Evolutionary conservation across 2,888 invertebrate species (phyloP), one percentile per base, ranked within the genome.

Genomic region (Chironomus tentans): DNA sequence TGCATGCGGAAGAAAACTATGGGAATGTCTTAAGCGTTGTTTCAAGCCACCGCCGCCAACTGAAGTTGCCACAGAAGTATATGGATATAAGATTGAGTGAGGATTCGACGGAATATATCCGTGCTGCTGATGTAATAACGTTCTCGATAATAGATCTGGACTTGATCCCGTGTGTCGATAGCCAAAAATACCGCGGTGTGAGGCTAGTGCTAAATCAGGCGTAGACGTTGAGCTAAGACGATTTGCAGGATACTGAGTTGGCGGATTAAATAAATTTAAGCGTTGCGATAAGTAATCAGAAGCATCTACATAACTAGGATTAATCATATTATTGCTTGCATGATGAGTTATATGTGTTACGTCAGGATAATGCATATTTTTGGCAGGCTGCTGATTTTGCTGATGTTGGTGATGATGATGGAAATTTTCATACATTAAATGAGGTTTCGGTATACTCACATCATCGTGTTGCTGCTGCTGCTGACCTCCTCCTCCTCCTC

Each of bases 171-270:
- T 90, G 28, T 78, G 78, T 28, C 83, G 82, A 79, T 82, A 83
- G 3, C 83, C 83, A 12, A 24, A 48, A 22, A 74, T 3, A 0
- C 84, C 80, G 0, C 87, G 87, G 79, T 90, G 90, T 76, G 90
- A 88, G 2, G 91, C 90, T 1, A 89, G 89, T 0, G 94, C 93
- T 76, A 95, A 82, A 82, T 94, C 94, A 0, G 94, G 94, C 0
- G 94, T 94, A 0, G 93, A 93, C 79, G 91, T 92, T 7, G 93
- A 93, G 71, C 91, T 91, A n/a, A 91, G 84, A 0, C 91, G 87
- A 80, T 89, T 90, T 89, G 88, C 0, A 93, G 92, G 84, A 48
- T 74, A 74, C 13, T 94, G 94, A 0, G 94, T 93, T 0, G 94
- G 94, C 38, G 38, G 38, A 0, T 95, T 94, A 76, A 83, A 83